Percentiles rank a stretch among this genome's conserved stretches.
Conservation (phyloP, 1,140 invertebrate genomes). For the Zaprionus vittiger region DNA sequence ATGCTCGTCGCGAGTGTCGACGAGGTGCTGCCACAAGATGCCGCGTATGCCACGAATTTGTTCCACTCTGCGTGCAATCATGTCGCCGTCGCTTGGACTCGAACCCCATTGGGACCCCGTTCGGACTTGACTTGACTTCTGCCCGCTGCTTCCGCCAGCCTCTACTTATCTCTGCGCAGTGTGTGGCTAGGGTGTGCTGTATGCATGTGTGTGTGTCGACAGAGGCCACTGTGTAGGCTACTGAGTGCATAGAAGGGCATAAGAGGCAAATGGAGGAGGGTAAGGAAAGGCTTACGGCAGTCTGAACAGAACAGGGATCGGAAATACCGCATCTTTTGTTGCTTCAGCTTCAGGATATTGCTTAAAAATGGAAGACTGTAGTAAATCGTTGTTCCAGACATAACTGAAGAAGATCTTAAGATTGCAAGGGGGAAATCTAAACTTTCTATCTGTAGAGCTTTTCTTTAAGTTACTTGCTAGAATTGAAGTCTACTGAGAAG, state of each 20-base stretch:
- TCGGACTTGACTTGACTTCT: conserved; percentile 39
- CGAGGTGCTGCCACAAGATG: conserved; percentile 69
- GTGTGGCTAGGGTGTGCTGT: neutral
- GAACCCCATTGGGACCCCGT: neutral
- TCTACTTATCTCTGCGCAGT: conserved; percentile 4
- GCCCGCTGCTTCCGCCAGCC: conserved; percentile 7
- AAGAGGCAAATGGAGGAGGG: conserved; percentile 40
- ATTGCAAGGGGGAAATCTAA: no score
- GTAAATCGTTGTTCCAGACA: no score
- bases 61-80: conserved; percentile 80
- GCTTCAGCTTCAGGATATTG: no score
- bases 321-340: neutral
- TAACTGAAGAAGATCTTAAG: no score
- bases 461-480: no score
- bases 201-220: conserved; percentile 11
- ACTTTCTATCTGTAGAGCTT: no score
- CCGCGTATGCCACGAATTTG: conserved; percentile 78
- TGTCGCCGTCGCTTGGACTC: conserved; percentile 43
- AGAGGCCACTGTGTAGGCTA: conserved; percentile 44
- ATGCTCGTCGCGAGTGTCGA: conserved; percentile 57
- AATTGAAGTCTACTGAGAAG: neutral
- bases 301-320: neutral
- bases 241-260: conserved; percentile 53
- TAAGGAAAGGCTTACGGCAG: conserved; percentile 48
- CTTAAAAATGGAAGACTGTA: no score